These are phyloP conservation scores for Sakesphorus luctuosus DNA, from an alignment of 2,113 vertebrate genomes.

Conservation along the genomic window DNA sequence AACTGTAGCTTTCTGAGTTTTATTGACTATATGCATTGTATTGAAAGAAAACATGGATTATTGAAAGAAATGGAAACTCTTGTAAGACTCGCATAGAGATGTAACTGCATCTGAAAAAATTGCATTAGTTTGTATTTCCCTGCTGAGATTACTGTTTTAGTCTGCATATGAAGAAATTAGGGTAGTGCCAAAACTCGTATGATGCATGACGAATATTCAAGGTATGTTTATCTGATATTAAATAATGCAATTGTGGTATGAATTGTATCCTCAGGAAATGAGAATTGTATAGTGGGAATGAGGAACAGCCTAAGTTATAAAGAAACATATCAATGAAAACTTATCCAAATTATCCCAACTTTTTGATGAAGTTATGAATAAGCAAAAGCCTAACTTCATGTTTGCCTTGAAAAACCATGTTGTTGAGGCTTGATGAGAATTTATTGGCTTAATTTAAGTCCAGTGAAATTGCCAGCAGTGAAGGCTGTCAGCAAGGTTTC, in stretches of 20 bases:
- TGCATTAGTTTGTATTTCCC: background rate
- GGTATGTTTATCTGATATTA: background rate
- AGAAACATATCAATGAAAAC: background rate
- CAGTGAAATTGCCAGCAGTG: background rate
- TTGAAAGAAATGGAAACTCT: background rate
- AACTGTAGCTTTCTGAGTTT: background rate
- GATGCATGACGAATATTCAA: background rate
- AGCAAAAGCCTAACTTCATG: background rate
- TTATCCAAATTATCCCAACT: background rate
- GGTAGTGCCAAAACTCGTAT: background rate
- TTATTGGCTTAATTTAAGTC: background rate
- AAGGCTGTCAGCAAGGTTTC: background rate
- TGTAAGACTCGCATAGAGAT: background rate
- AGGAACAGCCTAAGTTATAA: background rate
- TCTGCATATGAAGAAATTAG: background rate
- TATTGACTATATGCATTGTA: background rate
- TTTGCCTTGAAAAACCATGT: background rate
- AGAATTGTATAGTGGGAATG: background rate
- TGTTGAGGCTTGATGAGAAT: background rate
- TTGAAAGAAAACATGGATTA: background rate
- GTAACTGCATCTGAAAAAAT: background rate
- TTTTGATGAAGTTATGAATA: background rate
- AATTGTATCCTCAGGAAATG: background rate
- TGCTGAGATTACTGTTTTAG: background rate
- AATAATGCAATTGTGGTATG: background rate